Base-by-base conservation (phyloP, 1,140 invertebrate genomes). In the Chlorops oryzae region DNA sequence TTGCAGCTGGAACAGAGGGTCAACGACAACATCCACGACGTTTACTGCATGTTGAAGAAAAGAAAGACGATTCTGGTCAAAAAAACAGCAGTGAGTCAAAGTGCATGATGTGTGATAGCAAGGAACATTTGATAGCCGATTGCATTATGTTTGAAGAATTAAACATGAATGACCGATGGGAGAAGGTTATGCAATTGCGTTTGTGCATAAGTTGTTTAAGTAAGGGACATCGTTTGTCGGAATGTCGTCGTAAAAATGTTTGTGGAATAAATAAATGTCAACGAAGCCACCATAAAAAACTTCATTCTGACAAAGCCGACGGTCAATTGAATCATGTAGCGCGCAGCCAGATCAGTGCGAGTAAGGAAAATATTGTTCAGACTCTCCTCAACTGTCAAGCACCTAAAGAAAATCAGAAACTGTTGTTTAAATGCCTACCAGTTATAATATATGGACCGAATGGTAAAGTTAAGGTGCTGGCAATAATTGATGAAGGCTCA, bases 361-460 rank as follows among this genome's bases (percentile, higher is more conserved):
- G n/a, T n/a, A n/a, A n/a, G n/a, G 18, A 12, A 9, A 21, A 41
- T 7, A 20, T 18, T 9, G 13, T n/a, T 21, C 39, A 20, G 20
- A 12, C 39, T 9, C 4, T 41, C 5, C 18, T 41, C 13, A 41
- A 22, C 23, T 41, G 39, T n/a, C 20, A 7, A 7, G 6, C 39
- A 4, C 5, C 18, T n/a, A n/a, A n/a, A n/a, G n/a, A n/a, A 21
- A 9, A 5, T 3, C 18, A 17, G 5, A 22, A 6, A 5, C 39
- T 5, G 4, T 18, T 41, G 9, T 41, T 41, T 20, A 41, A 41
- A 20, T 10, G 20, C 9, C n/a, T 41, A 6, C 39, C 39, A n/a
- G 39, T 41, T 12, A 41, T 12, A 12, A 7, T 41, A 6, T 41
- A 22, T 41, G 39, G 39, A 7, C 39, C 39, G n/a, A 41, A 41